These are phyloP conservation scores for Pteropus alecto DNA, from an alignment of 2,113 vertebrate species.

Conservation along the genomic window DNA sequence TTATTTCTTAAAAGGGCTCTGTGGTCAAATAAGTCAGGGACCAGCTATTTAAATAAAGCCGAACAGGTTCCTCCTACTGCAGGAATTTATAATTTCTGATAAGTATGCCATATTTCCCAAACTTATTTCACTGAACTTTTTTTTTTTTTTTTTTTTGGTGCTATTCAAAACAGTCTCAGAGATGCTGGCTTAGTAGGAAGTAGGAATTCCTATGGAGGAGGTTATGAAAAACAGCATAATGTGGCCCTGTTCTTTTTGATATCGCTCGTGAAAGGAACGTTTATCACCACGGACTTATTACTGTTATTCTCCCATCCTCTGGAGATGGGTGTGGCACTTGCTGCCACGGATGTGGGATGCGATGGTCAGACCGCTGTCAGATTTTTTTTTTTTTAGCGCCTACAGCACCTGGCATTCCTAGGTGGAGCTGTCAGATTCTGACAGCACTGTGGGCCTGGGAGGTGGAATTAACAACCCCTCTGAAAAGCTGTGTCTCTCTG, in stretches of 20 bases:
- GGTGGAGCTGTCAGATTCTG: neutral
- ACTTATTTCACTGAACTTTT: neutral
- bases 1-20: neutral
- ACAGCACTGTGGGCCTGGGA: neutral
- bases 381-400: neutral
- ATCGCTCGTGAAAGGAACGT: neutral
- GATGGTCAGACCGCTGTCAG: neutral
- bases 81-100: neutral
- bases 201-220: neutral
- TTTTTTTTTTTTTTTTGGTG: neutral
- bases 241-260: neutral
- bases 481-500: neutral
- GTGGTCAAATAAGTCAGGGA: slow-evolving; percentile 2
- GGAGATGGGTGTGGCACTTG: neutral
- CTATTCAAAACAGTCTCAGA: neutral
- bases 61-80: neutral
- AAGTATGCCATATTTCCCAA: neutral
- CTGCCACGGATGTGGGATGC: neutral
- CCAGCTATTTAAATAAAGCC: slow-evolving; percentile 24
- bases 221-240: neutral
- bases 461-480: neutral
- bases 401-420: no score
- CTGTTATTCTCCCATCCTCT: neutral
- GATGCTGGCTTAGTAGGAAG: neutral
- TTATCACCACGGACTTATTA: neutral